Base-by-base conservation (phyloP, 2,797 vertebrate species). In the Falco rusticolus region DNA sequence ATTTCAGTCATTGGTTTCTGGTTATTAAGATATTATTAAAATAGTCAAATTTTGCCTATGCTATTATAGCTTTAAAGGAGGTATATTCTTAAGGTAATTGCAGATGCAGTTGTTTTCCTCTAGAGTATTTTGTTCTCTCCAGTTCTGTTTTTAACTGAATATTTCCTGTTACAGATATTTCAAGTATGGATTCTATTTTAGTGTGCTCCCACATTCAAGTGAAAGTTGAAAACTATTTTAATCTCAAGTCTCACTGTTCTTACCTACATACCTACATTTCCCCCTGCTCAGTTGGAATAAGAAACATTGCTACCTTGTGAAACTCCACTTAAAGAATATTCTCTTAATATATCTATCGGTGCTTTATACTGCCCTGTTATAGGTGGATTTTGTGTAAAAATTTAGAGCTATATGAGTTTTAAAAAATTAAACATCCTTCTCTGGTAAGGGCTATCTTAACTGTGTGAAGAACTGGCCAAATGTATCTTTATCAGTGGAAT, bases 241-340 rank as follows among this genome's bases (percentile, higher is more conserved):
- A 31, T 89, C 57, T 65, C 25, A 28, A 61, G 72, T 48, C 14
- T 72, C 15, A 7, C 21, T 72, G 15, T 74, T 89, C 8, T 45
- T 72, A 45, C 21, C 54, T 68, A 34, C 11, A 14, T 50, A 39
- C 7, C 15, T 54, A 22, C 15, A 19, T 45, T 37, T 10, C 0
- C 1, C 2, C 4, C 12, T 18, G 12, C 16, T 4, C 0, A 6
- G 14, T 11, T 87, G 8, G 34, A 79, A 43, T 5, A 65, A n/a
- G 54, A 86, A 69, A 50, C 37, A 8, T 53, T 76, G 34, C 26
- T 94, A 24, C 14, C 7, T 34, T 68, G 11, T 51, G 51, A 20
- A 80, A 31, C 7, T 31, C 3, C 4, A 10, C 34, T 77, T 64
- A 41, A 65, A 87, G 7, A 10, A 22, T 37, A 26, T 76, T 79